Conservation (phyloP, 2,113 vertebrate species). For the Raja brachyura region DNA sequence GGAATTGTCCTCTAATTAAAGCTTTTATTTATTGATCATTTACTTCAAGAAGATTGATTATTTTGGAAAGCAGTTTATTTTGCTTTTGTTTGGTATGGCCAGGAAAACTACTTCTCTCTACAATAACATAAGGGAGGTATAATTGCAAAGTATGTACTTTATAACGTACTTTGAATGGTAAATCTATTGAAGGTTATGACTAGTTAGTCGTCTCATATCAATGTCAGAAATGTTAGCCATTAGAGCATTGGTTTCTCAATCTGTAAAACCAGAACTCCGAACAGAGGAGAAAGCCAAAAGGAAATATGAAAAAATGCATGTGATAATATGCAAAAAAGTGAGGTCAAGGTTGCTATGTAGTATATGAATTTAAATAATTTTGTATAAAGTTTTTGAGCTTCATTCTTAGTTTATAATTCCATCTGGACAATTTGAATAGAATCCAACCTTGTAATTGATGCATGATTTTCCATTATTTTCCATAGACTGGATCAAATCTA, state of each 20-base stretch:
- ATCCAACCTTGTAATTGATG: background rate
- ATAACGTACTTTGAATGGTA: background rate
- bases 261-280: background rate
- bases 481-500: background rate
- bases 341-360: background rate
- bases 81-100: background rate
- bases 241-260: background rate
- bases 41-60: conserved; percentile 54
- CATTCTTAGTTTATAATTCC: background rate
- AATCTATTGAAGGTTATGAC: background rate
- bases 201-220: background rate
- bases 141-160: background rate
- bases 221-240: background rate
- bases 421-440: background rate
- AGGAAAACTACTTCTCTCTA: background rate
- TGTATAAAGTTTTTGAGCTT: background rate
- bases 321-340: background rate
- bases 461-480: background rate
- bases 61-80: background rate
- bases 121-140: background rate
- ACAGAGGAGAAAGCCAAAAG: background rate
- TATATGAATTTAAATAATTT: background rate
- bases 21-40: conserved; percentile 57
- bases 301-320: background rate
- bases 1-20: conserved; percentile 61